Evolutionary conservation across 2,113 vertebrate genomes (phyloP), one percentile per base, ranked within the genome.

Genomic region (Pollimyrus isidori): DNA sequence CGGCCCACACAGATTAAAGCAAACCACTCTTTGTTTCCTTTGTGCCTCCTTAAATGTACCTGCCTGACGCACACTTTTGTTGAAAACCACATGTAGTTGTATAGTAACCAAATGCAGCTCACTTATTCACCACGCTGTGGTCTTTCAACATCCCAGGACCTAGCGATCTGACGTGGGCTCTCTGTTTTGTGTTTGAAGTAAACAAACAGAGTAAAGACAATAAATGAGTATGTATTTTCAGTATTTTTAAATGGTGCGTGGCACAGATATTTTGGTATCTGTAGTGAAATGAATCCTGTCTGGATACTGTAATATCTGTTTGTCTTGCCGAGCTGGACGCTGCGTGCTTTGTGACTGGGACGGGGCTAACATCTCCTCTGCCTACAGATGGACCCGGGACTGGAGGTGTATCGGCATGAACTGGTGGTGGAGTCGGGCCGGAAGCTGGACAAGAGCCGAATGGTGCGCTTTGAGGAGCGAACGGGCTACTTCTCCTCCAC

Each of bases 401-500:
- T 99, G 95, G 96, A 97, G 95, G 96, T 98, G 65, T 98, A 99
- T 95, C 96, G 98, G 93, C 96, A 96, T 92, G 97, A 99, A 45
- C 26, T 99, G 89, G 97, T 98, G 89, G 95, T 97, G 93, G 97
- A 98, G 95, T 94, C 97, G 0, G 98, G 97, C 73, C 95, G 97
- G 90, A 99, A 98, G 93, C 92, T 99, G 93, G 98, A 99, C 92
- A 98, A 98, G 94, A 97, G 98, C 56, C 95, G 96, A 35, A 99
- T 99, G 98, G 98, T 99, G 94, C 98, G 98, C 89, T 99, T 98
- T 90, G 98, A 99, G 91, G 98, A 99, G 89, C 95, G 98, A 89
- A 99, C 98, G 4, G 97, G 97, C 17, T 99, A 99, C 94, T 99
- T 98, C 91, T 97, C 96, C 80, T 98, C 98, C 48, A 99, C 98